Evolutionary conservation across 2,113 vertebrate genomes (phyloP), one percentile per base, ranked within the genome.

Genomic region (Rhinopomastus cyanomelas): DNA sequence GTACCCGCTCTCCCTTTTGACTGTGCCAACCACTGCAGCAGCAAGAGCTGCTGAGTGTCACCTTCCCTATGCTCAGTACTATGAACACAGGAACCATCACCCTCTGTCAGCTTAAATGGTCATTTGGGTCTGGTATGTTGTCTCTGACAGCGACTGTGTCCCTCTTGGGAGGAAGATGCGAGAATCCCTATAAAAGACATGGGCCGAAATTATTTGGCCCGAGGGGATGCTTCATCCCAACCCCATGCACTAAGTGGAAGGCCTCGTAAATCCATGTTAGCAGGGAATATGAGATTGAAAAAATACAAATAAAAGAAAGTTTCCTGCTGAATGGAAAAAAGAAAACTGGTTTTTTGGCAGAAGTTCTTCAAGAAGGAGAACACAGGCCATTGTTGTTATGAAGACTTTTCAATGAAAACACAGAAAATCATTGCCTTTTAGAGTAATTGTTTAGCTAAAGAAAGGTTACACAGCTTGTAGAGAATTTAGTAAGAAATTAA

Each of bases 401-500:
- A 94, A 95, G 94, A 94, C 86, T 95, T 89, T 91, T 92, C 90
- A 94, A 90, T 91, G 90, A 93, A 92, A 96, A 92, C 27, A 91
- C 86, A 91, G 89, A 92, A 94, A 94, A 91, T 53, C 72, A 65
- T 76, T 88, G 87, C 89, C 87, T 95, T 96, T 92, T 88, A 84
- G 90, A 95, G 88, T 89, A 92, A 89, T 64, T 61, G 59, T 81
- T 96, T 93, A 95, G 81, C 92, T 75, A 90, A 92, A 87, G 81
- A 91, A 96, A 72, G 79, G 39, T 85, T 96, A 95, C 83, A 84
- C 60, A 89, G 93, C 94, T 95, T 94, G 87, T 93, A 78, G 87
- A 95, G 94, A 96, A 91, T 96, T 96, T 94, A 93, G 90, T 65
- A 95, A 95, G 94, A 95, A 97, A 94, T 94, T 92, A 95, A 96